A percentile compares a stretch with the other conserved stretches of the same genome.
phyloP scores from a whole-genome alignment of 1,140 invertebrate species.

The Coenobita brevimanus region DNA sequence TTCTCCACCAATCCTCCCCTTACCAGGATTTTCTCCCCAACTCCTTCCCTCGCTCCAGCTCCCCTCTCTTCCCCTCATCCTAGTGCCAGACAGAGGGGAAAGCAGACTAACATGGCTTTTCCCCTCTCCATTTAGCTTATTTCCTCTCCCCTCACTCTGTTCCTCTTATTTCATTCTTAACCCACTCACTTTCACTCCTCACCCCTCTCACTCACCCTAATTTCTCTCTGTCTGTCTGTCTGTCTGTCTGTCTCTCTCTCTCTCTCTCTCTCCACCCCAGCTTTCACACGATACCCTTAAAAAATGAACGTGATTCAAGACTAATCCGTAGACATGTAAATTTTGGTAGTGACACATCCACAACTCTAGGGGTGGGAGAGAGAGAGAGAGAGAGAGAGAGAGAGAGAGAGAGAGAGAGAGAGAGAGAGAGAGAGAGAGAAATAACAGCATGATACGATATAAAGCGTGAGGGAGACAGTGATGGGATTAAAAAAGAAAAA shows the following conservation, averaged over 20 bases:
- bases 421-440: conserved; percentile 7
- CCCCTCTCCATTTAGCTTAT: not conserved
- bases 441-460: not conserved
- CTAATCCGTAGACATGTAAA: too few species aligned
- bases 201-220: not conserved
- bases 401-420: not conserved
- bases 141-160: not conserved
- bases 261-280: not conserved
- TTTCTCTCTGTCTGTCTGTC: not conserved
- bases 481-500: not conserved
- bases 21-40: not conserved
- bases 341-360: not conserved
- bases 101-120: not conserved
- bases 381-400: not conserved
- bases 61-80: not conserved
- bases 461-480: conserved; percentile 6
- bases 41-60: not conserved
- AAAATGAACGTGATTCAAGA: too few species aligned
- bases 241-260: not conserved
- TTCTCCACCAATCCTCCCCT: not conserved
- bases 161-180: not conserved
- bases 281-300: not conserved
- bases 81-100: too few species aligned
- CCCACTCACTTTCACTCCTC: not conserved
- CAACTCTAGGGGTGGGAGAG: not conserved